Percentiles rank a stretch among this genome's conserved stretches.
Conservation (phyloP, 1,140 invertebrate species). For the Macrotrachela quadricornifera region DNA sequence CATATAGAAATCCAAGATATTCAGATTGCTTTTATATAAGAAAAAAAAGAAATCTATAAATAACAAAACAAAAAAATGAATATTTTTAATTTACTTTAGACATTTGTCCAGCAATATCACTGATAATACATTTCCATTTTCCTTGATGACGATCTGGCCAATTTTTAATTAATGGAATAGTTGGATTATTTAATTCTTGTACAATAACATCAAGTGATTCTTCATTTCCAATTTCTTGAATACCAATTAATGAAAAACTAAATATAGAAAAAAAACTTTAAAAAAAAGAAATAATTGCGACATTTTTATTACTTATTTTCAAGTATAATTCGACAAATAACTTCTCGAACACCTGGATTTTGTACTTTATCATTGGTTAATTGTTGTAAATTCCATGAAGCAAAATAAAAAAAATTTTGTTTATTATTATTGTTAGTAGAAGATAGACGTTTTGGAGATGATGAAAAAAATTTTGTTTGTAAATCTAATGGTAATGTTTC, state of each 20-base stretch:
- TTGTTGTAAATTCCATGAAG: slow-evolving; percentile 52
- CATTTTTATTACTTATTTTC: slow-evolving; percentile 44
- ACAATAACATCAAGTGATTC: slow-evolving; percentile 34
- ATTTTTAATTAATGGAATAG: slow-evolving; percentile 23
- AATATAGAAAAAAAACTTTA: not conserved
- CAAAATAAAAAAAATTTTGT: slow-evolving; percentile 35
- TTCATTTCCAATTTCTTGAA: slow-evolving; percentile 47
- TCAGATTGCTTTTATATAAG: slow-evolving; percentile 15
- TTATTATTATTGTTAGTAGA: slow-evolving; percentile 13
- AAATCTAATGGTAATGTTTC: slow-evolving; percentile 13
- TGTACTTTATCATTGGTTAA: slow-evolving; percentile 46
- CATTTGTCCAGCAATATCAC: too few relatives aligned
- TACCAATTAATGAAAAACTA: slow-evolving; percentile 38
- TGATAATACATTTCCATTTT: too few relatives aligned
- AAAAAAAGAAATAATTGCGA: too few relatives aligned
- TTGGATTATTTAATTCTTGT: slow-evolving; percentile 46
- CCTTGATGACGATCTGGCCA: too few relatives aligned
- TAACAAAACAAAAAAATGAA: too few relatives aligned
- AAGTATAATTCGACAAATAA: slow-evolving; percentile 52
- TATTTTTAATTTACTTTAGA: too few relatives aligned
- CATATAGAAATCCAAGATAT: slow-evolving; percentile 28
- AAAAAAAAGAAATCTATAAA: slow-evolving; percentile 1
- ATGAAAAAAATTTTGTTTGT: not conserved
- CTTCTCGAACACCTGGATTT: slow-evolving; percentile 55
- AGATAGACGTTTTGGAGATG: too few relatives aligned